Conservation (phyloP, 2,888 invertebrate genomes). For the Xanthostigma xanthostigma region DNA sequence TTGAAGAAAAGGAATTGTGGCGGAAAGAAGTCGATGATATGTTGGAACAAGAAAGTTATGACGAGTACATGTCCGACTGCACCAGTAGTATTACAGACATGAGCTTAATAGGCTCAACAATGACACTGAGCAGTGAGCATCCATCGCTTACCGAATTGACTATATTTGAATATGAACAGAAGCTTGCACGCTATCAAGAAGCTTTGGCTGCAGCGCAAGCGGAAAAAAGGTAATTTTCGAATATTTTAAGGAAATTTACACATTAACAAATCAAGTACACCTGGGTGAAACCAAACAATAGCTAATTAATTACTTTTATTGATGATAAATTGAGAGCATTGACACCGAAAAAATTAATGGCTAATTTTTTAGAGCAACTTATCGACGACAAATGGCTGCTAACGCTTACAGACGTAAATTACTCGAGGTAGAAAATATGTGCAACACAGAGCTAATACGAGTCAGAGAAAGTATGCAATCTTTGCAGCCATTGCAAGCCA, state of each 20-base stretch:
- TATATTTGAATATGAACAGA: conserved; percentile 21
- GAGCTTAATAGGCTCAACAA: conserved; percentile 5
- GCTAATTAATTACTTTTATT: too few relatives aligned
- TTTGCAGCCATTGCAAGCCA: conserved; percentile 25
- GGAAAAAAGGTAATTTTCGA: conserved; percentile 18
- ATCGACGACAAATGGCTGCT: conserved; percentile 23
- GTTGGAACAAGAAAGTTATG: conserved; percentile 13
- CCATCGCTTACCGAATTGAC: conserved; percentile 16
- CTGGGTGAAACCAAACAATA: too few relatives aligned
- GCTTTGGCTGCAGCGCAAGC: conserved; percentile 20
- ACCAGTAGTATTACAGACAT: background rate
- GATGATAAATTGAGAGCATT: too few relatives aligned
- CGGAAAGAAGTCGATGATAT: conserved; percentile 23
- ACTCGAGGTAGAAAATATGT: conserved; percentile 28
- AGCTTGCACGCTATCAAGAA: conserved; percentile 22
- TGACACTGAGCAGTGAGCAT: conserved; percentile 14
- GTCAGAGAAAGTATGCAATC: conserved; percentile 25
- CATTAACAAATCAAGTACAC: too few relatives aligned
- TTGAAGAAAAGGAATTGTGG: conserved; percentile 23
- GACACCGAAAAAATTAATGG: background rate
- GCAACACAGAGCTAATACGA: conserved; percentile 26
- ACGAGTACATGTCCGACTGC: background rate
- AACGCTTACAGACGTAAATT: conserved; percentile 26
- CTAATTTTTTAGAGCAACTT: conserved; percentile 11
- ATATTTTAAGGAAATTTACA: background rate